These are phyloP conservation scores for Amblyjoppa fuscipennis DNA, from an alignment of 2,888 invertebrate species.

Conservation along the genomic window DNA sequence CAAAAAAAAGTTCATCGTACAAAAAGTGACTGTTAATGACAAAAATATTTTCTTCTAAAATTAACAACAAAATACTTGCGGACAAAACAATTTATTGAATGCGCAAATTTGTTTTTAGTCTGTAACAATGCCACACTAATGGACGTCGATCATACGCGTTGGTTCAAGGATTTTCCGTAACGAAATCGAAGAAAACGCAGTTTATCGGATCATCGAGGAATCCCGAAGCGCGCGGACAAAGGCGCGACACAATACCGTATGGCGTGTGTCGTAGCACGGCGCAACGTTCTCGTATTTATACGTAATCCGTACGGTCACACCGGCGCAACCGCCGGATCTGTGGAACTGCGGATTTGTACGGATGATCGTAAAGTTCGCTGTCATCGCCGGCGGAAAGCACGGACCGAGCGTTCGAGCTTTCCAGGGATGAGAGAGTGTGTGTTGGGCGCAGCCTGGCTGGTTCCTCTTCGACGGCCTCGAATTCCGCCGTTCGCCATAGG, in stretches of 20 bases:
- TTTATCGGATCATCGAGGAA: slow-evolving; percentile 37
- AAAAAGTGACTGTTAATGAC: too few relatives aligned
- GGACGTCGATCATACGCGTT: neutral
- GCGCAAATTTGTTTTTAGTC: too few relatives aligned
- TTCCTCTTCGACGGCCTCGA: slow-evolving; percentile 22
- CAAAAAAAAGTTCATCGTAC: too few relatives aligned
- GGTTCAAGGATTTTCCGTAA: neutral
- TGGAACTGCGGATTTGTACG: slow-evolving; percentile 66
- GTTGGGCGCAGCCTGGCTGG: slow-evolving; percentile 1
- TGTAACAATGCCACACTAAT: neutral
- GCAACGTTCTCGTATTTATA: slow-evolving; percentile 64
- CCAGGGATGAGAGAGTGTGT: slow-evolving; percentile 10
- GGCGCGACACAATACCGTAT: slow-evolving; percentile 29
- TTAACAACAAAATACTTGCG: too few relatives aligned
- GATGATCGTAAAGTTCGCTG: slow-evolving; percentile 68
- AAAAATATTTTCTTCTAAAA: too few relatives aligned
- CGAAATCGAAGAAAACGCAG: slow-evolving; percentile 37
- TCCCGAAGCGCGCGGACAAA: slow-evolving; percentile 18
- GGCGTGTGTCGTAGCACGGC: slow-evolving; percentile 49
- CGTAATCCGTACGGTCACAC: slow-evolving; percentile 65
- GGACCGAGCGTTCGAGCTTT: slow-evolving; percentile 31
- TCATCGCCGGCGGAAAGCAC: slow-evolving; percentile 57
- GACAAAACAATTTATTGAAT: too few relatives aligned
- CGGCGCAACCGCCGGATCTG: slow-evolving; percentile 21
- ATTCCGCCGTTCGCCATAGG: slow-evolving; percentile 27